Evolutionary conservation across 2,113 vertebrate species (phyloP).

Genomic region (Pachycephala philippinensis): DNA sequence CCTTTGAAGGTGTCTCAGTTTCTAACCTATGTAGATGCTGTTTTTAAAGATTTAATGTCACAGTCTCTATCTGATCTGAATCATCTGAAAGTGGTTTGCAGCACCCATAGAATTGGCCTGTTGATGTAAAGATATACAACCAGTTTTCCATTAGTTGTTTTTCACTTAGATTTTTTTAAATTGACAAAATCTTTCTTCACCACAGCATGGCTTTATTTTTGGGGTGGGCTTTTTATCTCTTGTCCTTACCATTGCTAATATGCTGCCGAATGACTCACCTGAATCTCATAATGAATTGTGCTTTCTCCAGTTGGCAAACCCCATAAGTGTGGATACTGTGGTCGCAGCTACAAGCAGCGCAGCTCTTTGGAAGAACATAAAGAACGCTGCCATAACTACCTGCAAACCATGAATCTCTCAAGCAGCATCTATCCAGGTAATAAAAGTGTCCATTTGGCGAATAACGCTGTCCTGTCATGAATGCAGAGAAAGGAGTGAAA

Average conservation of each 20-base stretch:
- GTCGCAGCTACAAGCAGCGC: slow-evolving; percentile 97
- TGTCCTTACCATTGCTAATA: background rate
- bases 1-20: background rate
- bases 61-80: background rate
- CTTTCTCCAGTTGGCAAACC: slow-evolving; percentile 91
- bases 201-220: background rate
- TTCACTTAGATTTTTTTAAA: background rate
- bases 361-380: slow-evolving; percentile 99
- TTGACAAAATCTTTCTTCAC: background rate
- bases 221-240: background rate
- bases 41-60: background rate
- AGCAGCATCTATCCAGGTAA: slow-evolving; percentile 92
- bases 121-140: background rate
- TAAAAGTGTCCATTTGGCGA: background rate
- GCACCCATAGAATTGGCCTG: background rate
- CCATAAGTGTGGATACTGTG: slow-evolving; percentile 98
- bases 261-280: background rate
- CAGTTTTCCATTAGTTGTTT: background rate
- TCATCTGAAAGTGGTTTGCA: background rate
- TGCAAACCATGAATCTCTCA: slow-evolving; percentile 94
- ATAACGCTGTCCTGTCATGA: background rate
- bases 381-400: slow-evolving; percentile 97
- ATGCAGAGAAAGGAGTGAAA: background rate
- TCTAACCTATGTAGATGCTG: background rate
- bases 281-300: slow-evolving; percentile 48